phyloP scores from a whole-genome alignment of 2,113 vertebrate genomes.

The Syngnathoides biaculeatus region DNA sequence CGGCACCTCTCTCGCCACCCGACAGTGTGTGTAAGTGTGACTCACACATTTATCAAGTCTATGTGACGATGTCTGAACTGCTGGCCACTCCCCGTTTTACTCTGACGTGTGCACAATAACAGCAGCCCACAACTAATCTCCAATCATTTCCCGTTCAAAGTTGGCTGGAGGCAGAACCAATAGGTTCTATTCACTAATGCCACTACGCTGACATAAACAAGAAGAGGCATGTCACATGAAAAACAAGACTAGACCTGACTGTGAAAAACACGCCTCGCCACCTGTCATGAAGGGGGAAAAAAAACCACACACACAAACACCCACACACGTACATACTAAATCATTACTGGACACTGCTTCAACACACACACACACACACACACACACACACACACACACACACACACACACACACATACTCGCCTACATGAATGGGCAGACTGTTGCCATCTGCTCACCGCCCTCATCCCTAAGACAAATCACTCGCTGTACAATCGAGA shows the following conservation, averaged over 20 bases:
- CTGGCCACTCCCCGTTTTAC: slow-evolving; percentile 44
- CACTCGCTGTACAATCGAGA: slow-evolving; percentile 38
- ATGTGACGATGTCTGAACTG: slow-evolving; percentile 35
- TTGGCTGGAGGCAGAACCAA: background rate
- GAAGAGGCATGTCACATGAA: slow-evolving; percentile 39
- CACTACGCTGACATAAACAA: slow-evolving; percentile 31
- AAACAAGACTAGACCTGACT: slow-evolving; percentile 50
- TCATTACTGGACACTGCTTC: slow-evolving; percentile 13
- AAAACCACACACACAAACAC: no score
- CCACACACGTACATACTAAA: slow-evolving; percentile 13
- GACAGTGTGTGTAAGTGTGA: slow-evolving; percentile 52
- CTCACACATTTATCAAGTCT: slow-evolving; percentile 59
- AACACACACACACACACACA: slow-evolving; percentile 18
- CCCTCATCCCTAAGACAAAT: slow-evolving; percentile 57
- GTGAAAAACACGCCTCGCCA: slow-evolving; percentile 42
- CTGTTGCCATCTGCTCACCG: slow-evolving; percentile 60
- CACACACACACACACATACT: slow-evolving; percentile 12
- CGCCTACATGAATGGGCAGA: slow-evolving; percentile 35
- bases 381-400: slow-evolving; percentile 20
- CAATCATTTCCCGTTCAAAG: background rate
- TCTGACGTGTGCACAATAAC: background rate
- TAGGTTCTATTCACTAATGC: background rate
- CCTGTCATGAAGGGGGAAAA: slow-evolving; percentile 3
- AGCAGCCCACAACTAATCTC: background rate
- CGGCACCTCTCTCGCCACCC: slow-evolving; percentile 41